A percentile compares a stretch with the other conserved stretches of the same genome.
These are phyloP conservation scores for Ormia ochracea DNA, from an alignment of 2,888 invertebrate species.

Conservation along the genomic window DNA sequence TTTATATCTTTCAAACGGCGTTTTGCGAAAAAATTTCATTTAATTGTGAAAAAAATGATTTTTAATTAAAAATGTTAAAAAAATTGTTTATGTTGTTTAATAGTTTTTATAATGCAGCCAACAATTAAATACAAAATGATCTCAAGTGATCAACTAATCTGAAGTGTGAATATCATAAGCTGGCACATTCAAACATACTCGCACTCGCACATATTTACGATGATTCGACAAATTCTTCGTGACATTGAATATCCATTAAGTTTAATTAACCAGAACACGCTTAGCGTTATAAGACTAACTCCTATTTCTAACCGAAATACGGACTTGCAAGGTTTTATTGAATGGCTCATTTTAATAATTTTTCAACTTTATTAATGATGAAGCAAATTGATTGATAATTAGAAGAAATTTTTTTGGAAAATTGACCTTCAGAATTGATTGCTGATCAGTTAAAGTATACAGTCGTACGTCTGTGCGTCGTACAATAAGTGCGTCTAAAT, in stretches of 20 bases:
- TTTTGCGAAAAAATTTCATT: too few species aligned
- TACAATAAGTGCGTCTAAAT: too few species aligned
- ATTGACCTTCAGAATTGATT: not conserved
- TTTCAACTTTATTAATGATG: not conserved
- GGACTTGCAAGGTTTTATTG: not conserved
- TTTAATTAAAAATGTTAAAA: too few species aligned
- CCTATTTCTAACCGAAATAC: not conserved
- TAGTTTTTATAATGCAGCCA: too few species aligned
- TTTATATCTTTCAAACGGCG: too few species aligned
- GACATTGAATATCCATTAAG: slow-evolving; percentile 30
- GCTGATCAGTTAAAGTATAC: too few species aligned
- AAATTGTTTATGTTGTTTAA: too few species aligned
- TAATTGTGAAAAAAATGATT: too few species aligned
- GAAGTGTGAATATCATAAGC: not conserved
- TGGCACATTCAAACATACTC: not conserved
- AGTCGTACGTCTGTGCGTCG: too few species aligned
- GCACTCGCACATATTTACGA: not conserved
- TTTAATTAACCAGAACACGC: not conserved
- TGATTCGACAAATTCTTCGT: not conserved
- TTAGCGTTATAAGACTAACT: not conserved
- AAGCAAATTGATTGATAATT: not conserved
- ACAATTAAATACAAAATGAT: too few species aligned
- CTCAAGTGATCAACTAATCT: too few species aligned
- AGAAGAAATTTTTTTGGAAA: not conserved
- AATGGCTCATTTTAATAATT: not conserved